A percentile compares a stretch with the other conserved stretches of the same genome.
These are phyloP conservation scores for Scolopax bukidnonensis DNA, from an alignment of 2,797 vertebrate genomes.

Conservation along the genomic window DNA sequence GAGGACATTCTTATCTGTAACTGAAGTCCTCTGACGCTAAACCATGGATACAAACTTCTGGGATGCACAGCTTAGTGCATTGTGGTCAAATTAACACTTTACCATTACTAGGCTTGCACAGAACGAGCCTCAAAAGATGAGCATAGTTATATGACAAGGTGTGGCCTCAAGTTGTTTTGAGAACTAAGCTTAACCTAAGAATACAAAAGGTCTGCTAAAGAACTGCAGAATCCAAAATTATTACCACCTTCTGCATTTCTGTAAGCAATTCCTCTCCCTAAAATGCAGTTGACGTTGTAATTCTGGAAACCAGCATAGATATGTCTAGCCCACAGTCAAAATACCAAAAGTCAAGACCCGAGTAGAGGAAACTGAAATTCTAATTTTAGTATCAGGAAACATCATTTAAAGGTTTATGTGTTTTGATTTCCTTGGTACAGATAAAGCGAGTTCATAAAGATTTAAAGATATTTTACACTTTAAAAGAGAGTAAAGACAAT, in stretches of 20 bases:
- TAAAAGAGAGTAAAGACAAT: neutral
- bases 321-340: neutral
- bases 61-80: neutral
- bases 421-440: neutral
- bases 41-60: neutral
- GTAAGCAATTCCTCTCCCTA: neutral
- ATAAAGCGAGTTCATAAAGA: neutral
- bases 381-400: conserved; percentile 12
- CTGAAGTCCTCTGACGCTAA: neutral
- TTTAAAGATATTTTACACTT: neutral
- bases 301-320: neutral
- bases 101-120: neutral
- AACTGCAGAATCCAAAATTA: neutral
- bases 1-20: neutral
- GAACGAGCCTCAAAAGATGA: neutral
- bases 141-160: neutral
- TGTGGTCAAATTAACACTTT: neutral
- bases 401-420: neutral
- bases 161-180: neutral
- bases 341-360: neutral
- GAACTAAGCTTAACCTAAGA: neutral
- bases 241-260: neutral
- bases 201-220: neutral
- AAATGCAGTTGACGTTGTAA: neutral
- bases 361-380: neutral